phyloP scores from a whole-genome alignment of 2,888 invertebrate species.

The Sminthurides aquaticus region DNA sequence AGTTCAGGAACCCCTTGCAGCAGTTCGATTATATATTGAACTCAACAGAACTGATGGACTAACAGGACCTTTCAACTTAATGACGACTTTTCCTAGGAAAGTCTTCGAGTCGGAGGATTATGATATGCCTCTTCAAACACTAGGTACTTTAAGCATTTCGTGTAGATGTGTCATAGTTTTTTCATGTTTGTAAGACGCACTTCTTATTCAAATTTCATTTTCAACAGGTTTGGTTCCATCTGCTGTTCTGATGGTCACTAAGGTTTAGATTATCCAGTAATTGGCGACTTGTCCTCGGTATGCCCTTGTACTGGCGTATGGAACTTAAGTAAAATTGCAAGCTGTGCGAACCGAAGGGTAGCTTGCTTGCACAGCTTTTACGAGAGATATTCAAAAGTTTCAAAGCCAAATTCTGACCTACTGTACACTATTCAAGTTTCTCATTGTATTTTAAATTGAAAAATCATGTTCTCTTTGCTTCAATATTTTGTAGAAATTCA shows the following conservation, averaged over 20 bases:
- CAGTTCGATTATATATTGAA: slow-evolving; percentile 80
- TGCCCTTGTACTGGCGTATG: too few relatives aligned
- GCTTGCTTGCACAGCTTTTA: too few relatives aligned
- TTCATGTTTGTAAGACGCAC: neutral
- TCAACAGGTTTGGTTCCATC: slow-evolving; percentile 70
- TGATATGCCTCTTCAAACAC: slow-evolving; percentile 71
- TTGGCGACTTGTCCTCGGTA: too few relatives aligned
- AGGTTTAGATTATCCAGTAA: slow-evolving; percentile 14
- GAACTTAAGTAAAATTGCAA: too few relatives aligned
- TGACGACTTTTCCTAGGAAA: slow-evolving; percentile 77
- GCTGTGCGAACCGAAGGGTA: too few relatives aligned
- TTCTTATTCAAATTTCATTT: neutral
- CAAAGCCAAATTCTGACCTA: too few relatives aligned
- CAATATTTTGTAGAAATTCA: too few relatives aligned
- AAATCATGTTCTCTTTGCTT: too few relatives aligned
- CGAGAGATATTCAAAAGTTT: too few relatives aligned
- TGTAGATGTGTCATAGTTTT: too few relatives aligned
- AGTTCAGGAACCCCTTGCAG: slow-evolving; percentile 79
- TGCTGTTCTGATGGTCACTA: slow-evolving; percentile 72
- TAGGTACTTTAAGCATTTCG: slow-evolving; percentile 60
- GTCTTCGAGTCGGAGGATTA: slow-evolving; percentile 80
- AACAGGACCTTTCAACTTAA: slow-evolving; percentile 64
- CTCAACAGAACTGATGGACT: slow-evolving; percentile 66
- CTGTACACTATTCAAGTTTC: too few relatives aligned
- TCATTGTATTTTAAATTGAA: too few relatives aligned